Conservation (phyloP, 2,888 invertebrate genomes). For the Phorcus lineatus region DNA sequence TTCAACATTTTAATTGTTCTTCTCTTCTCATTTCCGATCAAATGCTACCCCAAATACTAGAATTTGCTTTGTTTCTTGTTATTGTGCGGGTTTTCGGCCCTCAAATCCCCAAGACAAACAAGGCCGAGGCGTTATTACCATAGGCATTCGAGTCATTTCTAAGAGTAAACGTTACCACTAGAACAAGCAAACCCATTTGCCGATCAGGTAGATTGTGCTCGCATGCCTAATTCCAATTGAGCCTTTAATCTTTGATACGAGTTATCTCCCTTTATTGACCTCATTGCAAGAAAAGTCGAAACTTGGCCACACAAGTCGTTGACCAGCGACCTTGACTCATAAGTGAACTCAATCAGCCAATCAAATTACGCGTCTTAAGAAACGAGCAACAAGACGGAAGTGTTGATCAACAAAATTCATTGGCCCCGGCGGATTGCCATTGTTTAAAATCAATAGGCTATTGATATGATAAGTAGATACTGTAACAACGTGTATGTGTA, state of each 20-base stretch:
- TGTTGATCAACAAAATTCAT: too few species aligned
- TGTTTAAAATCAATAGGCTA: too few species aligned
- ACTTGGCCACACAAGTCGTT: not conserved
- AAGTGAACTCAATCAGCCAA: too few species aligned
- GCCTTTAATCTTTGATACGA: not conserved
- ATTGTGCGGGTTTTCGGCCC: not conserved
- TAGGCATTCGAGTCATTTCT: not conserved
- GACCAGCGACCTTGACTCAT: not conserved
- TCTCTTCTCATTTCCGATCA: not conserved
- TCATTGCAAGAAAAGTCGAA: not conserved
- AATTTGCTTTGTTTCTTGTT: slow-evolving; percentile 1
- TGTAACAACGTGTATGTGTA: too few species aligned
- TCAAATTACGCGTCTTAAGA: too few species aligned
- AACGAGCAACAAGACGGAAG: too few species aligned
- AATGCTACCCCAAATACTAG: not conserved
- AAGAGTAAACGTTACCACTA: not conserved
- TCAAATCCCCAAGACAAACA: not conserved
- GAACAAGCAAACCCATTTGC: not conserved
- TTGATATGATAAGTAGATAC: too few species aligned
- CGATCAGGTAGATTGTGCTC: not conserved
- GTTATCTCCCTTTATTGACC: not conserved
- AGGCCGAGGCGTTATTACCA: not conserved
- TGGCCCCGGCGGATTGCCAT: too few species aligned
- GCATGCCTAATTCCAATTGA: not conserved
- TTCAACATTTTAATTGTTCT: slow-evolving; percentile 9